Conservation (phyloP, 1,140 invertebrate genomes). For the Rhyzopertha dominica region DNA sequence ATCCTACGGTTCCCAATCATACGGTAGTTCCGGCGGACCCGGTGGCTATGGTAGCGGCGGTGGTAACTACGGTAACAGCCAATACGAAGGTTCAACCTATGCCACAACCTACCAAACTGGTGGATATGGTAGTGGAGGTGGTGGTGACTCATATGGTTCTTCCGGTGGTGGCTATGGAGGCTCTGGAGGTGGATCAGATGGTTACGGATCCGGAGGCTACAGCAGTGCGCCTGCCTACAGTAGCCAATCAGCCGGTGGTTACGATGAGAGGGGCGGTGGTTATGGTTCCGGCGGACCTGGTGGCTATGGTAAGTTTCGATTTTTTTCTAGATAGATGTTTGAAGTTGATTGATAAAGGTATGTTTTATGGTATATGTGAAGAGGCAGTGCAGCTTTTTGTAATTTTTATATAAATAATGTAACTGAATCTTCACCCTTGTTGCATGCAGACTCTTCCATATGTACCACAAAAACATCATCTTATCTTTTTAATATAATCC, state of each 20-base stretch:
- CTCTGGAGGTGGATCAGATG: not conserved
- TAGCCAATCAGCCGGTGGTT: constrained; percentile 17
- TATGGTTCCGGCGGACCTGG: constrained; percentile 18
- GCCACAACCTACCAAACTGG: constrained; percentile 16
- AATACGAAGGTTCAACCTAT: constrained; percentile 17
- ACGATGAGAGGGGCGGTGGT: constrained; percentile 17
- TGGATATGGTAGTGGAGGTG: constrained; percentile 10
- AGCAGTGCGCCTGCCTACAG: no score
- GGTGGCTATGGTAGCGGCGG: constrained; percentile 19
- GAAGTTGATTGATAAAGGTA: constrained; percentile 1
- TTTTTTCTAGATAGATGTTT: not conserved
- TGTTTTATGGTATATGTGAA: constrained; percentile 2
- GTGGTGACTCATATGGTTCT: not conserved
- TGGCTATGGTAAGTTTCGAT: constrained; percentile 20
- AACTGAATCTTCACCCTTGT: not conserved
- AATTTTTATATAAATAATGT: not conserved
- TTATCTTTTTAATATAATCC: no score
- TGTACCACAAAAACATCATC: no score
- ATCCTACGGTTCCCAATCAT: constrained; percentile 10
- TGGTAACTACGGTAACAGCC: constrained; percentile 12
- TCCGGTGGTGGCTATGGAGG: constrained; percentile 1
- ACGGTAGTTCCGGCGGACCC: constrained; percentile 3
- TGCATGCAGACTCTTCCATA: no score
- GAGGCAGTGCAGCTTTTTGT: not conserved
- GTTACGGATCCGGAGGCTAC: constrained; percentile 18